Conservation (phyloP, 2,797 vertebrate genomes). For the Poeciliopsis presidionis region DNA sequence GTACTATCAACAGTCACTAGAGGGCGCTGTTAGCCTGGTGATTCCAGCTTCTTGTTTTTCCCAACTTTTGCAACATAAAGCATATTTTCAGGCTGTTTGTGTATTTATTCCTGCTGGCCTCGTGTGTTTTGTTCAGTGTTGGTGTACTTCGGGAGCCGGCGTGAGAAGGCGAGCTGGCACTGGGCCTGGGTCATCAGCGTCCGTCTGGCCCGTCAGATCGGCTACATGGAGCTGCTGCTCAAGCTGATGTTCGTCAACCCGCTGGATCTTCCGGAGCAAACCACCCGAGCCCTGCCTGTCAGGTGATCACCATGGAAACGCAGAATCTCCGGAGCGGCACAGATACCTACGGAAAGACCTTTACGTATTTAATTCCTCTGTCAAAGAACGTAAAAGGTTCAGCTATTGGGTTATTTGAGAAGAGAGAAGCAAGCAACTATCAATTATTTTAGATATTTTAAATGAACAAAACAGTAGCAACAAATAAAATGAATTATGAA, state of each 20-base stretch:
- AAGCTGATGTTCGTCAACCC: slow-evolving; percentile 98
- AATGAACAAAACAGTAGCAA: no score
- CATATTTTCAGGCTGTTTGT: not conserved
- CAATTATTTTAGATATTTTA: no score
- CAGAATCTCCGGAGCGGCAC: not conserved
- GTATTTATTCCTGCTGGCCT: not conserved
- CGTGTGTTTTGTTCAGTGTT: slow-evolving; percentile 81
- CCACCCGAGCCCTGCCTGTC: slow-evolving; percentile 95
- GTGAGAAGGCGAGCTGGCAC: slow-evolving; percentile 95
- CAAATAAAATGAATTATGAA: not conserved
- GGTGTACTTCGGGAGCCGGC: slow-evolving; percentile 95
- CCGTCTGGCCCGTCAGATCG: slow-evolving; percentile 91
- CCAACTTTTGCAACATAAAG: not conserved
- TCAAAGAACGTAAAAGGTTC: not conserved
- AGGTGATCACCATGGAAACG: slow-evolving; percentile 77
- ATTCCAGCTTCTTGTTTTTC: not conserved
- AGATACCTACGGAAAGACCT: no score
- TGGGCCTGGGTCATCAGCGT: slow-evolving; percentile 97
- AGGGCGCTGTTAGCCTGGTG: slow-evolving; percentile 50
- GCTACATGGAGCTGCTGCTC: slow-evolving; percentile 94
- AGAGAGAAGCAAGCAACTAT: no score
- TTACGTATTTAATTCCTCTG: not conserved
- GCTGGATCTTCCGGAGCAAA: slow-evolving; percentile 96
- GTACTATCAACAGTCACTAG: slow-evolving; percentile 49
- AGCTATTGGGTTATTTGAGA: no score